Percentiles rank a stretch among this genome's conserved stretches.
Conservation (phyloP, 2,888 invertebrate genomes). For the Hirtodrosophila duncani region DNA sequence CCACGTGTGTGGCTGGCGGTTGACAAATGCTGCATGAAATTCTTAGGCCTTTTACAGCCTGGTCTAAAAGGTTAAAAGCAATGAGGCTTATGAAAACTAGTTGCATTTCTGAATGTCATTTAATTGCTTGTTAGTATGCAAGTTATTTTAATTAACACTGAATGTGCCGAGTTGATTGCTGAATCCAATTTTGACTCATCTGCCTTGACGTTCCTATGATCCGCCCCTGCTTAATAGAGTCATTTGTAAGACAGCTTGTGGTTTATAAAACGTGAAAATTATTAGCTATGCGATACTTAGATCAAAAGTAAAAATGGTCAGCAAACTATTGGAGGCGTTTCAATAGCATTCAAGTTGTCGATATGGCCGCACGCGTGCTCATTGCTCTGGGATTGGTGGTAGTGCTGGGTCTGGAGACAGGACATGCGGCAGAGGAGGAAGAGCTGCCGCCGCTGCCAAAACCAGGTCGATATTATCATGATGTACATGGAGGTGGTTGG, state of each 20-base stretch:
- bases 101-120: constrained; percentile 26
- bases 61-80: constrained; percentile 45
- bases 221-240: constrained; percentile 38
- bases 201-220: constrained; percentile 10
- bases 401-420: neutral
- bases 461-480: constrained; percentile 66
- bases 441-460: constrained; percentile 11
- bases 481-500: constrained; percentile 78
- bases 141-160: constrained; percentile 41
- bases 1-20: neutral
- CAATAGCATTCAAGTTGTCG: constrained; percentile 45
- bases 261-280: constrained; percentile 45
- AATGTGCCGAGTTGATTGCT: neutral
- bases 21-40: too few species aligned
- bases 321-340: constrained; percentile 25
- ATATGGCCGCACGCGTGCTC: constrained; percentile 47
- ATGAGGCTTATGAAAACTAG: constrained; percentile 39
- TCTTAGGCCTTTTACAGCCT: neutral
- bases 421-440: constrained; percentile 1
- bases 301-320: constrained; percentile 46
- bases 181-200: constrained; percentile 7
- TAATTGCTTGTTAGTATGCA: constrained; percentile 63
- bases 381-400: constrained; percentile 10
- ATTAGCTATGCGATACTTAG: constrained; percentile 19
- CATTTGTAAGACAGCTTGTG: constrained; percentile 35